Evolutionary conservation across 2,888 invertebrate species (phyloP).

Genomic region (Shargacucullia verbasci): DNA sequence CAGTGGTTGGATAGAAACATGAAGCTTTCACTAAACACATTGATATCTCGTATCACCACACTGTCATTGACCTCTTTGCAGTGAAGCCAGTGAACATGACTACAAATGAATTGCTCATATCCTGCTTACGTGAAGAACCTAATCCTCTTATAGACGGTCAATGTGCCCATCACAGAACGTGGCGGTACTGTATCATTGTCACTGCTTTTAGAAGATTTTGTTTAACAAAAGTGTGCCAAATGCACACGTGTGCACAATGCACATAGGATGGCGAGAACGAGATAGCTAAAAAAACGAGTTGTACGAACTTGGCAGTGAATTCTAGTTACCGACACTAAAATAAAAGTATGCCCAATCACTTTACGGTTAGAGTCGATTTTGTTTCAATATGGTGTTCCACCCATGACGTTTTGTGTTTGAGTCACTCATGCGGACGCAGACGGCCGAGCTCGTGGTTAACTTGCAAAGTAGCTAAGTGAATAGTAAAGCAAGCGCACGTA

Average conservation of each 20-base stretch:
- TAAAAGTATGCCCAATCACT: conserved; percentile 44
- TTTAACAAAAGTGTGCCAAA: conserved; percentile 66
- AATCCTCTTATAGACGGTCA: conserved; percentile 64
- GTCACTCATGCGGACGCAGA: conserved; percentile 70
- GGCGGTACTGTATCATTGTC: conserved; percentile 52
- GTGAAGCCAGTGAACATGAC: conserved; percentile 62
- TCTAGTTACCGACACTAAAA: conserved; percentile 48
- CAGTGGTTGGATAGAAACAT: conserved; percentile 11
- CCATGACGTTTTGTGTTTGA: conserved; percentile 69
- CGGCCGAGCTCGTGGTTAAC: conserved; percentile 75
- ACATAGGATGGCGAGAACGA: conserved; percentile 66
- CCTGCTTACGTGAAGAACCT: conserved; percentile 69
- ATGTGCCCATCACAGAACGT: conserved; percentile 55
- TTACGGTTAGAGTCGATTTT: conserved; percentile 53
- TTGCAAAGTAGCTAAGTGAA: conserved; percentile 76
- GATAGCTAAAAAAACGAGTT: conserved; percentile 80
- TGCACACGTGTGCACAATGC: conserved; percentile 70
- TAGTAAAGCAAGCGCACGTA: conserved; percentile 77
- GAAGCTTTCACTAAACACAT: conserved; percentile 45
- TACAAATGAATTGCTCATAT: conserved; percentile 79
- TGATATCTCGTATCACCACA: conserved; percentile 57
- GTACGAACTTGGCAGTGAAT: conserved; percentile 86
- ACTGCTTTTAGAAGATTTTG: conserved; percentile 33
- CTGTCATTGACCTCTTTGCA: conserved; percentile 80
- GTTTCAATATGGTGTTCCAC: conserved; percentile 34